A percentile compares a stretch with the other conserved stretches of the same genome.
Evolutionary conservation across 2,888 invertebrate genomes (phyloP).

Genomic region (Galerucella calmariensis): DNA sequence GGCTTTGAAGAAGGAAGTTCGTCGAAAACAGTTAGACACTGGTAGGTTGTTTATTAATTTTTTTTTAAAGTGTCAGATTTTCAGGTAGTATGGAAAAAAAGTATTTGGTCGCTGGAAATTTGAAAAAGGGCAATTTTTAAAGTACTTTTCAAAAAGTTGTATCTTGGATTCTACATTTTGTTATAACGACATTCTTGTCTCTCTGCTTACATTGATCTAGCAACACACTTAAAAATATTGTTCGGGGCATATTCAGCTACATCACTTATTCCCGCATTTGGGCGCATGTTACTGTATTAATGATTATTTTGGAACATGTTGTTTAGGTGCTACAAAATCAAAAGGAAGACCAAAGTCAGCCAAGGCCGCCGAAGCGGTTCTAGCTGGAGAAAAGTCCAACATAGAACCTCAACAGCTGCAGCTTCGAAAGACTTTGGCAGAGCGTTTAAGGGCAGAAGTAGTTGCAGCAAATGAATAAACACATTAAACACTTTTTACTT

Average conservation of each 20-base stretch:
- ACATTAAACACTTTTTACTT: constrained; percentile 54
- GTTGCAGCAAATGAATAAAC: constrained; percentile 63
- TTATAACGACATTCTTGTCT: too few species aligned
- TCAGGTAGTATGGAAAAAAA: too few species aligned
- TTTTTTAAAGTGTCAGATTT: too few species aligned
- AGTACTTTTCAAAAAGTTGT: too few species aligned
- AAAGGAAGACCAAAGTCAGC: constrained; percentile 77
- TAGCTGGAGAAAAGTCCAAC: constrained; percentile 66
- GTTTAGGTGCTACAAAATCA: constrained; percentile 58
- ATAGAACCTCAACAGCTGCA: constrained; percentile 74
- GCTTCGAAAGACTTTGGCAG: constrained; percentile 84
- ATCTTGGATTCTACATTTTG: too few species aligned
- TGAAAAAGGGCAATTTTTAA: too few species aligned
- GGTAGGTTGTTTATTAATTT: constrained; percentile 62
- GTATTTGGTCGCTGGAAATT: too few species aligned
- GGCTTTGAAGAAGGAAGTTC: constrained; percentile 87
- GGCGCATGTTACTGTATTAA: too few species aligned
- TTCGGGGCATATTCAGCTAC: too few species aligned
- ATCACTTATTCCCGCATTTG: too few species aligned
- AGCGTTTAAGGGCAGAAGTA: constrained; percentile 86
- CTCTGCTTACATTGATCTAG: too few species aligned
- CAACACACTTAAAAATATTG: too few species aligned
- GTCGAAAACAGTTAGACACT: constrained; percentile 81
- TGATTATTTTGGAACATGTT: constrained; percentile 40
- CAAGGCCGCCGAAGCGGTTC: constrained; percentile 75